A percentile compares a stretch with the other conserved stretches of the same genome.
Evolutionary conservation across 2,888 invertebrate species (phyloP).

Genomic region (Lissonota sp.): DNA sequence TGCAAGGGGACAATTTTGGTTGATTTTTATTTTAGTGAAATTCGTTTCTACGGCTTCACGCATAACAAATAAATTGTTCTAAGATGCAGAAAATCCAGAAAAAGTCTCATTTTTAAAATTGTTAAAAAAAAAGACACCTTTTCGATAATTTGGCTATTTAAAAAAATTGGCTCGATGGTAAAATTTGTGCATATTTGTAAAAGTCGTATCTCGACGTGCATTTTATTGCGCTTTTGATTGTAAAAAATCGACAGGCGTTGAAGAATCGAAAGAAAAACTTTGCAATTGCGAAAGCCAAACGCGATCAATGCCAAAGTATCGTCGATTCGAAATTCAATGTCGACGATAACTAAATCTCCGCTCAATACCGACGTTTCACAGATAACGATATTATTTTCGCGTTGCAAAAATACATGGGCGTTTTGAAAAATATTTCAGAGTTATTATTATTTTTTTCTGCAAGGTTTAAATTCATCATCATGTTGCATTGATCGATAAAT

Average conservation of each 20-base stretch:
- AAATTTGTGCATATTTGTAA: neutral
- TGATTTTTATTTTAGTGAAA: too few relatives aligned
- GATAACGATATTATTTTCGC: slow-evolving; percentile 54
- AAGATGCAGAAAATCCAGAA: neutral
- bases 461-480: neutral
- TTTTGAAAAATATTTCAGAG: slow-evolving; percentile 38
- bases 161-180: neutral
- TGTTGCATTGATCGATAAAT: neutral
- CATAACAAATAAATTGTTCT: too few relatives aligned
- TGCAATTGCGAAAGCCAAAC: neutral
- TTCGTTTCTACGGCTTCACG: too few relatives aligned
- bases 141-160: too few relatives aligned
- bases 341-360: slow-evolving; percentile 70
- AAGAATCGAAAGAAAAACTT: too few relatives aligned
- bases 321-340: slow-evolving; percentile 73
- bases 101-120: neutral
- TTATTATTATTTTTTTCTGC: neutral
- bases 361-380: slow-evolving; percentile 47
- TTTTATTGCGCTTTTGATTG: neutral
- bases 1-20: neutral
- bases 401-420: slow-evolving; percentile 4
- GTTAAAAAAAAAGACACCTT: neutral
- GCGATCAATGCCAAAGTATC: slow-evolving; percentile 21
- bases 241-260: neutral
- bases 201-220: neutral